Base-by-base conservation (phyloP, 2,113 vertebrate genomes). In the Pheucticus melanocephalus region DNA sequence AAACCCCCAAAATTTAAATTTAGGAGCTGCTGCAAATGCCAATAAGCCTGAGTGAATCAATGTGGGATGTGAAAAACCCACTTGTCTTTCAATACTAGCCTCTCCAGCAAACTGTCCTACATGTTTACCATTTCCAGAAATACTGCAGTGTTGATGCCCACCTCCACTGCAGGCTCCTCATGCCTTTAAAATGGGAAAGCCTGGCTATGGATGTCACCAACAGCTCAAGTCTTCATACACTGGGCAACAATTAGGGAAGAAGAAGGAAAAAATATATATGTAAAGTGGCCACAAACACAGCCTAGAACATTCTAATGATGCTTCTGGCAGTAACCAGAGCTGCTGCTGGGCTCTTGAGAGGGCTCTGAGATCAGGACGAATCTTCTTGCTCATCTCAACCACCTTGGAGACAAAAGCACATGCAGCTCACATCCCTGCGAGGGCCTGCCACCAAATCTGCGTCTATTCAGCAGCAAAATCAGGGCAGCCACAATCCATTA, bases 361-460 rank as follows among this genome's bases (percentile, higher is more conserved):
- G 53, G 76, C 80, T 83, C 45, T 3, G 48, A 31, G 65, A 77
- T 5, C 27, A 16, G 35, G 4, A 30, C 0, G 2, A 50, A 80
- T 30, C 91, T 60, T 86, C 39, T 66, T 48, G 63, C 71, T 85
- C n/a, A 0, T 61, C 59, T 24, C 71, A 60, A 9, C 8, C 87
- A 57, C 90, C 91, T 31, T 9, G 44, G 63, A 92, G 87, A 95
- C 94, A 94, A 96, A 95, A 94, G 91, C 92, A 2, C 30, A 8
- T 0, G 13, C 80, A 72, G 72, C 23, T 35, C 6, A 5, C 82
- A 37, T 9, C 63, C 17, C 5, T 22, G 68, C 3, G 1, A 73
- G 73, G 91, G 47, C 44, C 90, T 70, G 71, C 50, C 53, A 2
- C 42, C 40, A 11, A 39, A 56, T 53, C 80, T 3, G 30, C 1